phyloP scores from a whole-genome alignment of 2,797 vertebrate genomes.

The Falco berigora region DNA sequence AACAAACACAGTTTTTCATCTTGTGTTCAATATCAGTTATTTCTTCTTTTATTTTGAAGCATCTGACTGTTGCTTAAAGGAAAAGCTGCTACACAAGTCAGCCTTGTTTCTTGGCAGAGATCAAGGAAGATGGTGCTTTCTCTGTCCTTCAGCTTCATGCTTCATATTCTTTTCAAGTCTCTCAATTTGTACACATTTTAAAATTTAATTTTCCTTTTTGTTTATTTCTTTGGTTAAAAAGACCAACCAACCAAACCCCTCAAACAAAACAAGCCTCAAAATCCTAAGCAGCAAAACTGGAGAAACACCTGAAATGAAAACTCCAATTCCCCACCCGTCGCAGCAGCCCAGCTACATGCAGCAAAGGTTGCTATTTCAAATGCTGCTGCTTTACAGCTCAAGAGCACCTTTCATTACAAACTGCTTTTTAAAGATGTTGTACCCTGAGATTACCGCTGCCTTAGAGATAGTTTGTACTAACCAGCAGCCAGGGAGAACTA shows the following conservation, averaged over 20 bases:
- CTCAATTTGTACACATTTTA: background rate
- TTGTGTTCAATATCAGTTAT: background rate
- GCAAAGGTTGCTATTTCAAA: background rate
- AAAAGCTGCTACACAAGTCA: background rate
- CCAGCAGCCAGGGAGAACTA: slow-evolving; percentile 3
- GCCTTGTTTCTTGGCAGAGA: background rate
- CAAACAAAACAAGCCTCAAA: background rate
- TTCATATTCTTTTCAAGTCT: background rate
- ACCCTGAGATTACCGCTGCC: background rate
- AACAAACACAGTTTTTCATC: background rate
- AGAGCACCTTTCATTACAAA: background rate
- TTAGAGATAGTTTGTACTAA: background rate
- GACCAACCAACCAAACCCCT: background rate
- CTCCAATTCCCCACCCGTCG: background rate
- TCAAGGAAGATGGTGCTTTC: background rate
- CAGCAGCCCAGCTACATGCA: background rate
- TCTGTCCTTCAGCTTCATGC: background rate
- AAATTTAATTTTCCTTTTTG: background rate
- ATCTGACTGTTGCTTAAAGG: background rate
- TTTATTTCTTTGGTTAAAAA: background rate
- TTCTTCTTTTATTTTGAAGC: background rate
- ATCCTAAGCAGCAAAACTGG: background rate
- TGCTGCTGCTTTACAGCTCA: background rate
- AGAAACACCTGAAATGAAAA: background rate
- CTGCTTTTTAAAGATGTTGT: background rate